These are phyloP conservation scores for Pyrocoelia pectoralis DNA, from an alignment of 2,888 invertebrate species.

Conservation along the genomic window DNA sequence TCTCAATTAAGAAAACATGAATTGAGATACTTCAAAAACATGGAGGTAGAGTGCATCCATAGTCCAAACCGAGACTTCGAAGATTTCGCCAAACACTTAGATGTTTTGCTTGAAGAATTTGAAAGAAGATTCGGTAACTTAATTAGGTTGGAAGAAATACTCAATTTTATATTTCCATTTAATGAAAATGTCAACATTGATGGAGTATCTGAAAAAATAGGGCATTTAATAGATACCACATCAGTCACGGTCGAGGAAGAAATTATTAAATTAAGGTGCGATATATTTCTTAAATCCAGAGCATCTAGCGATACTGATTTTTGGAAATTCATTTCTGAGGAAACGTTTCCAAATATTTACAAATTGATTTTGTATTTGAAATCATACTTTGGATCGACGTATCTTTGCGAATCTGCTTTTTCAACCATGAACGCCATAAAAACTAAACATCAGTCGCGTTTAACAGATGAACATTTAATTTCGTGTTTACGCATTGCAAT, in stretches of 20 bases:
- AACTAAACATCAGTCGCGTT: slow-evolving; percentile 15
- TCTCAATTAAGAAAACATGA: slow-evolving; percentile 1
- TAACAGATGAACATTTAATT: slow-evolving; percentile 10
- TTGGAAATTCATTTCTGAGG: slow-evolving; percentile 9
- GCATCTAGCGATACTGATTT: background rate
- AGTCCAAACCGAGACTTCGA: slow-evolving; percentile 6
- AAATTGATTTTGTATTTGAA: slow-evolving; percentile 11
- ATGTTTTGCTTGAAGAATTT: background rate
- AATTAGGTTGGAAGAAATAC: background rate
- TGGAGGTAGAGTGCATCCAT: slow-evolving; percentile 5
- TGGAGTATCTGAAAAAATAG: background rate
- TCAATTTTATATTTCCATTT: background rate
- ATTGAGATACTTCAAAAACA: background rate
- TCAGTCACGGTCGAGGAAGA: background rate
- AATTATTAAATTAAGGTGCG: slow-evolving; percentile 5
- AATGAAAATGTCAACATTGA: slow-evolving; percentile 4
- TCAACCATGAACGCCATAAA: slow-evolving; percentile 18
- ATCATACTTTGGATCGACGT: slow-evolving; percentile 17
- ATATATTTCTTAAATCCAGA: slow-evolving; percentile 13
- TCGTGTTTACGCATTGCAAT: slow-evolving; percentile 18
- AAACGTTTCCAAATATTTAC: slow-evolving; percentile 4
- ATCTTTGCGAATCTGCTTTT: slow-evolving; percentile 15
- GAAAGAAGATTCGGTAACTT: slow-evolving; percentile 2
- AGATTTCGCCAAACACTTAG: background rate
- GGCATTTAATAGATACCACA: background rate